These are phyloP conservation scores for Caenorhabditis tropicalis DNA, from an alignment of 1,140 invertebrate species.

Conservation along the genomic window DNA sequence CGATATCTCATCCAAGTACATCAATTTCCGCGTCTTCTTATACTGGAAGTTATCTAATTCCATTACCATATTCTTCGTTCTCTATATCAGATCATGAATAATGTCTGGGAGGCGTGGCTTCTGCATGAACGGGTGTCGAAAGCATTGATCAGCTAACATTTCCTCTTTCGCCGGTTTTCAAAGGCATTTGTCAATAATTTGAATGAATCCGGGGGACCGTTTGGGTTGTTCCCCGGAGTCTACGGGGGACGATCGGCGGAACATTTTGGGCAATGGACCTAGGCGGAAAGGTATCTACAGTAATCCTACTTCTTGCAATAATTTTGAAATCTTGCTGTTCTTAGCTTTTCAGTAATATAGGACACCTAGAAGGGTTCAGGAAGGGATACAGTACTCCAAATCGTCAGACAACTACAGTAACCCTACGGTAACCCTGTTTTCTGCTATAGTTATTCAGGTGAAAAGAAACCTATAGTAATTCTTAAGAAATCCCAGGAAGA, in stretches of 20 bases:
- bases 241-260: too few species aligned
- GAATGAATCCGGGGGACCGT: constrained; percentile 83
- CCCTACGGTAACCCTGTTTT: too few species aligned
- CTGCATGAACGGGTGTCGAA: constrained; percentile 86
- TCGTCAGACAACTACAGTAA: too few species aligned
- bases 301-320: too few species aligned
- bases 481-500: too few species aligned
- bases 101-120: constrained; percentile 80
- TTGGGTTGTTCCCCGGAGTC: constrained; percentile 28
- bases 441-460: too few species aligned
- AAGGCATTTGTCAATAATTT: constrained; percentile 94
- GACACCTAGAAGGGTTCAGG: too few species aligned
- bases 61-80: constrained; percentile 95
- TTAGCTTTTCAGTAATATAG: too few species aligned
- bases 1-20: constrained; percentile 76
- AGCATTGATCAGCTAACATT: constrained; percentile 83
- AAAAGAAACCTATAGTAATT: too few species aligned
- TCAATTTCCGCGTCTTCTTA: constrained; percentile 97
- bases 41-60: constrained; percentile 98
- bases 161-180: constrained; percentile 89
- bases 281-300: background rate
- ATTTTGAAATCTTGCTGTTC: too few species aligned
- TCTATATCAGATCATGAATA: constrained; percentile 89
- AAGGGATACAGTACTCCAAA: too few species aligned
- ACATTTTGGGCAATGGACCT: constrained; percentile 86